phyloP scores from a whole-genome alignment of 1,140 invertebrate genomes.

The Cataglyphis hispanica region DNA sequence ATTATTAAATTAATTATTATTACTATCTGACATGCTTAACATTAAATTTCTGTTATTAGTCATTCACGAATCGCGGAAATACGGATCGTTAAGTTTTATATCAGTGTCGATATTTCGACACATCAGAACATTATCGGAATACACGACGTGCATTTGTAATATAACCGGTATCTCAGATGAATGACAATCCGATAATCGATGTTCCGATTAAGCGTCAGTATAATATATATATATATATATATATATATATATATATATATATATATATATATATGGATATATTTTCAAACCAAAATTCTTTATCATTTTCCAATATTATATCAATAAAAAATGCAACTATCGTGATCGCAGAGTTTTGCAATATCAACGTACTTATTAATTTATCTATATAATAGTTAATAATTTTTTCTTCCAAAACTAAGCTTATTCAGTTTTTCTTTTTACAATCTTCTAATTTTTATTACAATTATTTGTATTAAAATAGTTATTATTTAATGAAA shows the following conservation, averaged over 20 bases:
- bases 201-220: constrained; percentile 36
- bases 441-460: not conserved
- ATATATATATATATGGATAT: no score
- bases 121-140: constrained; percentile 38
- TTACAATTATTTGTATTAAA: not conserved
- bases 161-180: constrained; percentile 46
- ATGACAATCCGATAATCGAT: constrained; percentile 62
- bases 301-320: constrained; percentile 18
- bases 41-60: not conserved
- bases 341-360: not conserved
- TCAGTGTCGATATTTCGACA: constrained; percentile 36
- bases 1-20: not conserved
- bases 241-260: no score
- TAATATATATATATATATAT: constrained; percentile 42
- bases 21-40: not conserved
- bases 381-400: not conserved
- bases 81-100: constrained; percentile 3
- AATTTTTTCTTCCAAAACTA: not conserved
- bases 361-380: not conserved
- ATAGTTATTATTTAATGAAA: constrained; percentile 14
- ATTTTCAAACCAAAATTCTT: not conserved
- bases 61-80: not conserved
- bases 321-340: not conserved
- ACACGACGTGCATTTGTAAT: constrained; percentile 29
- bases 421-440: not conserved